These are phyloP conservation scores for Poeciliopsis retropinna DNA, from an alignment of 2,113 vertebrate species.

Conservation along the genomic window DNA sequence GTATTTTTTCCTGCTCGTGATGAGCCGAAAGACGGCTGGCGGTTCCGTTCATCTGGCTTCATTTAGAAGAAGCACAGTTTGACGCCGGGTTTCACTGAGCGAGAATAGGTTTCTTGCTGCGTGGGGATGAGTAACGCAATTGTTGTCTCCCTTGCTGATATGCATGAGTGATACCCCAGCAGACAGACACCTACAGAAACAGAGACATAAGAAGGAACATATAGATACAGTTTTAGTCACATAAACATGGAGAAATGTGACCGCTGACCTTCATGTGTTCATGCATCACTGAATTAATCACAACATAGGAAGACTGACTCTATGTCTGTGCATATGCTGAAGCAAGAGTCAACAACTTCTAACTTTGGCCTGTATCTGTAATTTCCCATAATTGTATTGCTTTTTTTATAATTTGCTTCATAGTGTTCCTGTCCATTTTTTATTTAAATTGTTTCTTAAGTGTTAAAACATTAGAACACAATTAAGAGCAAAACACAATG, in stretches of 20 bases:
- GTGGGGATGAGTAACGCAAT: conserved; percentile 40
- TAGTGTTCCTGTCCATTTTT: background rate
- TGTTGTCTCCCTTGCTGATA: conserved; percentile 14
- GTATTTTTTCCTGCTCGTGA: conserved; percentile 1
- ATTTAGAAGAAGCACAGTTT: conserved; percentile 33
- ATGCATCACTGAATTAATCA: conserved; percentile 59
- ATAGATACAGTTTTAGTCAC: conserved; percentile 43
- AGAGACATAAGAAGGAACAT: conserved; percentile 27
- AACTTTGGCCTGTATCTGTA: background rate
- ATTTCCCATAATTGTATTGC: background rate
- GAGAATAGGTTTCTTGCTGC: conserved; percentile 30
- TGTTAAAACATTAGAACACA: too few relatives aligned
- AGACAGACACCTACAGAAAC: conserved; percentile 12
- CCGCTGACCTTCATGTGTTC: conserved; percentile 46
- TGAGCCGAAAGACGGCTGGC: conserved; percentile 1
- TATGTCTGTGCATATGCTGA: background rate
- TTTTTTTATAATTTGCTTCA: background rate
- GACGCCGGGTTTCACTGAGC: conserved; percentile 29
- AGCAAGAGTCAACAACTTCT: conserved; percentile 3
- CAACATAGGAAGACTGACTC: conserved; percentile 18
- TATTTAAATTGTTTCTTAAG: too few relatives aligned
- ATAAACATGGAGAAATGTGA: conserved; percentile 36
- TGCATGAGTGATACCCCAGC: conserved; percentile 6
- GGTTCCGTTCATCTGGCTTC: conserved; percentile 29
- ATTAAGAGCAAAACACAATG: too few relatives aligned